Base-by-base conservation (phyloP, 1,140 invertebrate genomes). In the Eulimnadia texana region DNA sequence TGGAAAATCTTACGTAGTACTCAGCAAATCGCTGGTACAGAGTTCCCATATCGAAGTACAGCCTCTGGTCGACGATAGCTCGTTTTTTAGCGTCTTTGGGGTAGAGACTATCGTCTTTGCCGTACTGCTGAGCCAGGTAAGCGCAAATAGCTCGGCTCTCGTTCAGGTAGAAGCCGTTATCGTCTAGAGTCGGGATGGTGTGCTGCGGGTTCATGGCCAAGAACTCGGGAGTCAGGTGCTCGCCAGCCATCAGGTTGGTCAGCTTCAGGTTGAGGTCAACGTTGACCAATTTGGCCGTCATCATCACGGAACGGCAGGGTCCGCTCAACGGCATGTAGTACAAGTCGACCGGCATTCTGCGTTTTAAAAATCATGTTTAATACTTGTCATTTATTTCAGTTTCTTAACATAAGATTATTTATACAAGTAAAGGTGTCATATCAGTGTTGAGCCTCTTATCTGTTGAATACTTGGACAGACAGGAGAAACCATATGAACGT, bases 21-120 rank as follows among this genome's bases (percentile, higher is more conserved):
- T 83, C 80, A n/a, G 68, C 70, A 61, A 85, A 82, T 64, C 78
- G 71, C 58, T 79, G 74, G 70, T 79, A 84, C 11, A 87, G 69
- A 23, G 77, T 78, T 0, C 82, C 82, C 65, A 81, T 70, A 67
- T 89, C 85, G 70, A 90, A 90, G 66, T 82, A 82, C 28, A 90
- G 72, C 63, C 84, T 75, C 66, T 84, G 81, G 69, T 90, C 82
- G 9, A 90, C 78, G 0, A 85, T 0, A 2, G 85, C 86, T 53
- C 84, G 77, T 63, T 80, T 70, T 66, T 82, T 80, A 0, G 79
- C 74, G 64, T 83, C 79, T 66, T 79, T 81, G 10, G 85, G 86
- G 70, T 84, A 87, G 22, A 86, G 73, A 66, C 79, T 50, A 16
- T 76, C 80, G 64, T 82, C 77, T 68, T 85, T 84, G 28, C 75